phyloP scores from a whole-genome alignment of 2,113 vertebrate species.

The Etia nguti region DNA sequence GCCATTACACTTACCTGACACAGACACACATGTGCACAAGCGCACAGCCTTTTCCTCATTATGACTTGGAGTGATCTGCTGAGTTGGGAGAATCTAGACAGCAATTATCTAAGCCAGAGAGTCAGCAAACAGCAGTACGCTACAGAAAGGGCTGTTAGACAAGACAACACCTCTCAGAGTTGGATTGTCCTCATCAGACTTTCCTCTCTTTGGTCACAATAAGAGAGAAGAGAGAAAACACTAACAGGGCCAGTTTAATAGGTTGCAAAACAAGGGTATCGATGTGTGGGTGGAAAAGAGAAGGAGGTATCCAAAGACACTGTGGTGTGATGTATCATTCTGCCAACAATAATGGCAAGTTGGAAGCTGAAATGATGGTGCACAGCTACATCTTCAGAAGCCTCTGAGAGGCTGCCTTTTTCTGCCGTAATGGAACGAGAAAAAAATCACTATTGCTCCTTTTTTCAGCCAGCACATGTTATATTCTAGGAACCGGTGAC shows the following conservation, averaged over 20 bases:
- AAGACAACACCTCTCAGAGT: slow-evolving; percentile 23
- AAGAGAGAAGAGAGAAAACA: slow-evolving; percentile 28
- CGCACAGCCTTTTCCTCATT: slow-evolving; percentile 27
- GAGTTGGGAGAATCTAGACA: slow-evolving; percentile 33
- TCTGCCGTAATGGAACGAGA: background rate
- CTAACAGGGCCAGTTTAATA: slow-evolving; percentile 53
- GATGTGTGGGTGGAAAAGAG: slow-evolving; percentile 35
- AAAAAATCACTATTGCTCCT: background rate
- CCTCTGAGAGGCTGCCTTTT: background rate
- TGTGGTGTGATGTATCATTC: slow-evolving; percentile 37
- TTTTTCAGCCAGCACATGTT: background rate
- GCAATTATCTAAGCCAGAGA: slow-evolving; percentile 55
- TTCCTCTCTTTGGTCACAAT: slow-evolving; percentile 26
- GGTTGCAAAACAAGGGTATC: slow-evolving; percentile 43
- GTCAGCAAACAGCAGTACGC: slow-evolving; percentile 20
- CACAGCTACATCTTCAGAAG: slow-evolving; percentile 7
- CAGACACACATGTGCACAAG: background rate
- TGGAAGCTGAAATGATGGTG: slow-evolving; percentile 21
- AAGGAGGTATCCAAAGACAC: slow-evolving; percentile 30
- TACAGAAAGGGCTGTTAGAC: slow-evolving; percentile 21
- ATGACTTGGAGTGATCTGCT: slow-evolving; percentile 40
- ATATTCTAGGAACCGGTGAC: background rate
- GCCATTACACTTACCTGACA: background rate
- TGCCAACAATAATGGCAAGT: slow-evolving; percentile 32
- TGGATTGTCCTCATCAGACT: slow-evolving; percentile 40